Conservation (phyloP, 2,797 vertebrate species). For the Pyrocephalus nanus region DNA sequence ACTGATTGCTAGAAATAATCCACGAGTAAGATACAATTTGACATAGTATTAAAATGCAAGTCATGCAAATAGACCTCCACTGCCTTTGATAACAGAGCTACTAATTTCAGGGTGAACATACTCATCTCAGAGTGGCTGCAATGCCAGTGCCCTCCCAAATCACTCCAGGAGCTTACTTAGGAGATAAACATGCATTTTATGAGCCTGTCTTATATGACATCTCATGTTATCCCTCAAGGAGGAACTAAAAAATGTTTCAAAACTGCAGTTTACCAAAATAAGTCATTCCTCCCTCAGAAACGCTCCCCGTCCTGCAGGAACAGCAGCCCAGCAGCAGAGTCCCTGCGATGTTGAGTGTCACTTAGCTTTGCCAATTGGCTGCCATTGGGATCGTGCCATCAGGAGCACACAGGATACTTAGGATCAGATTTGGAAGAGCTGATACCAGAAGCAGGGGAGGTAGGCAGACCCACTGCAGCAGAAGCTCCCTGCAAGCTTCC, state of each 20-base stretch:
- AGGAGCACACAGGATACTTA: neutral
- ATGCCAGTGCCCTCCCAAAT: neutral
- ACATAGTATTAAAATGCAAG: neutral
- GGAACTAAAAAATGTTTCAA: neutral
- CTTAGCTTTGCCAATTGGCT: neutral
- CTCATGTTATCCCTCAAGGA: neutral
- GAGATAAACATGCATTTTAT: neutral
- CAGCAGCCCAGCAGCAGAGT: neutral
- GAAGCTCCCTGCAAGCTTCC: neutral
- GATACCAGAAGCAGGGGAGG: neutral
- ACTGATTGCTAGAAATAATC: neutral
- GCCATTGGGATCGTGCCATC: neutral
- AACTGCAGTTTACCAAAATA: neutral
- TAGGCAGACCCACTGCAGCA: neutral
- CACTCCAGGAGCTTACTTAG: neutral
- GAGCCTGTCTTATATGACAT: neutral
- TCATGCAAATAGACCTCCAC: conserved; percentile 27
- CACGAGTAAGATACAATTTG: neutral
- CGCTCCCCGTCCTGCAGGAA: neutral
- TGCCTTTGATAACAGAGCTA: conserved; percentile 49
- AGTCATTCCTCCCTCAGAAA: neutral
- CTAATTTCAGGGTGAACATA: neutral
- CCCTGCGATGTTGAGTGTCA: neutral
- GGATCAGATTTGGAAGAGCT: neutral
- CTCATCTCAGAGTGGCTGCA: neutral